These are phyloP conservation scores for Plebejus argus DNA, from an alignment of 2,888 invertebrate genomes.

Conservation along the genomic window DNA sequence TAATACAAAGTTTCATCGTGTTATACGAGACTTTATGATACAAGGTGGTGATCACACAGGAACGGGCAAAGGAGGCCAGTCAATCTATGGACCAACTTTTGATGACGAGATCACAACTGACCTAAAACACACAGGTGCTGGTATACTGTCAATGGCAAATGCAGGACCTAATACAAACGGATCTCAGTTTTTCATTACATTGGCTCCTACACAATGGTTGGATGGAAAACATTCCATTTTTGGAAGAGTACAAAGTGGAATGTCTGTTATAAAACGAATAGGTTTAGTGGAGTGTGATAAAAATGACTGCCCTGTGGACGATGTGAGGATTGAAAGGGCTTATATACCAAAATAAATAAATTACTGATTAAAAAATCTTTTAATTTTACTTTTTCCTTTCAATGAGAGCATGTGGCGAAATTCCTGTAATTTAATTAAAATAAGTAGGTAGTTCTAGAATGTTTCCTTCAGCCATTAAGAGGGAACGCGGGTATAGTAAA, in stretches of 20 bases:
- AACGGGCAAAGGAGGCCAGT: conserved; percentile 97
- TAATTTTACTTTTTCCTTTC: neutral
- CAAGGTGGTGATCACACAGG: conserved; percentile 99
- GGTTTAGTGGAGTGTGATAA: conserved; percentile 97
- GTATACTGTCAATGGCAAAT: conserved; percentile 98
- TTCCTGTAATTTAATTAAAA: neutral
- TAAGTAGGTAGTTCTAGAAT: too few relatives aligned
- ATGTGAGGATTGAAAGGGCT: conserved; percentile 86
- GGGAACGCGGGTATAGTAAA: too few relatives aligned
- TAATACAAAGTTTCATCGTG: conserved; percentile 96
- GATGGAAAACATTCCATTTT: conserved; percentile 99
- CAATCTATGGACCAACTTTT: conserved; percentile 97
- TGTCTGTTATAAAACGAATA: conserved; percentile 95
- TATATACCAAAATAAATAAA: conserved; percentile 59
- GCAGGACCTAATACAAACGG: conserved; percentile 98
- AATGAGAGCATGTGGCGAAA: neutral
- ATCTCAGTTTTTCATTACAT: conserved; percentile 98
- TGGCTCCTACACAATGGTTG: conserved; percentile 98
- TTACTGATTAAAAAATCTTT: neutral
- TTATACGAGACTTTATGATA: conserved; percentile 96
- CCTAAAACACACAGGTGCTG: conserved; percentile 96
- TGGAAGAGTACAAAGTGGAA: conserved; percentile 92
- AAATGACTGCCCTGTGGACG: conserved; percentile 94
- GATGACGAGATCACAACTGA: conserved; percentile 97
- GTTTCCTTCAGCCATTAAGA: too few relatives aligned